phyloP scores from a whole-genome alignment of 1,140 invertebrate species.

The Drosophila pallidifrons region DNA sequence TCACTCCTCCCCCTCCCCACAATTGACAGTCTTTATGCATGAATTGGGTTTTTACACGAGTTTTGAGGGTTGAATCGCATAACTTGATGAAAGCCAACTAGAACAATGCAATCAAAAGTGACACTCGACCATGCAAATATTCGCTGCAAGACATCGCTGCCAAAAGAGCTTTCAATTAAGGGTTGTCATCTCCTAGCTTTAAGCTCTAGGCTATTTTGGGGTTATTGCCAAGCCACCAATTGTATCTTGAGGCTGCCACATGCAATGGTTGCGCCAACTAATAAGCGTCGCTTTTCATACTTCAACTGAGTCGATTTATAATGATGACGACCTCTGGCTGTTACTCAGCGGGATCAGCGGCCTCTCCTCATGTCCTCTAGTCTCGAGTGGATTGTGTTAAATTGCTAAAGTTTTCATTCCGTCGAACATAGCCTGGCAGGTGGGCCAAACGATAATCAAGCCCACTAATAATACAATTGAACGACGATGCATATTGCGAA shows the following conservation, averaged over 20 bases:
- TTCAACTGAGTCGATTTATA: slow-evolving; percentile 48
- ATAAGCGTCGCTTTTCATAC: slow-evolving; percentile 47
- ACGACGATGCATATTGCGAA: no score
- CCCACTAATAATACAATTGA: no score
- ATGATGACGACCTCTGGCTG: slow-evolving; percentile 39
- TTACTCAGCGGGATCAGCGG: slow-evolving; percentile 12
- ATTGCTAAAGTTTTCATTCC: not conserved
- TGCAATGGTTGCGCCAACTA: slow-evolving; percentile 69
- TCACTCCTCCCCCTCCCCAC: slow-evolving; percentile 4
- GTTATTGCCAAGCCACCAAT: slow-evolving; percentile 59
- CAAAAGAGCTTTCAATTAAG: slow-evolving; percentile 15
- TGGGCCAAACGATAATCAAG: no score
- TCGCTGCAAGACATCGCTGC: slow-evolving; percentile 45
- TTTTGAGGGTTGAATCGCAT: slow-evolving; percentile 21
- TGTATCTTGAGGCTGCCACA: slow-evolving; percentile 78
- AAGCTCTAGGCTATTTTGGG: slow-evolving; percentile 16
- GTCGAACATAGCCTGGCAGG: no score
- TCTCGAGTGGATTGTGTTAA: not conserved
- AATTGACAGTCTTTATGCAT: not conserved
- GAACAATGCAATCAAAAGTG: slow-evolving; percentile 26
- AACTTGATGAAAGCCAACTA: slow-evolving; percentile 32
- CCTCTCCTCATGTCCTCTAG: slow-evolving; percentile 22
- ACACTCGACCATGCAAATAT: slow-evolving; percentile 53
- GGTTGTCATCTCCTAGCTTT: slow-evolving; percentile 1
- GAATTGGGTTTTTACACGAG: slow-evolving; percentile 3